phyloP scores from a whole-genome alignment of 2,888 invertebrate genomes.

The Yponomeuta malinellus region DNA sequence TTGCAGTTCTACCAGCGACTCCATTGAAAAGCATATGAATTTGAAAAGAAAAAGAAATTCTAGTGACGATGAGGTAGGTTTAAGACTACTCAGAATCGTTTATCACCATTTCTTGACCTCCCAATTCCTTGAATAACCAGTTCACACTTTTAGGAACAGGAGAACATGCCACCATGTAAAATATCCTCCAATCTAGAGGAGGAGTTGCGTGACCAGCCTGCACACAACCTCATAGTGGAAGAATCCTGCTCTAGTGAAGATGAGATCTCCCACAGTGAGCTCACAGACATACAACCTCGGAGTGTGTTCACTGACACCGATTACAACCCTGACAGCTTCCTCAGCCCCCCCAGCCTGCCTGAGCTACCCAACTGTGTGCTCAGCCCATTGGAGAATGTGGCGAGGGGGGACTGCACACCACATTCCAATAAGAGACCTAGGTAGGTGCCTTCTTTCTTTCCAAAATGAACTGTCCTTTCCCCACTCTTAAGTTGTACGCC shows the following conservation, averaged over 20 bases:
- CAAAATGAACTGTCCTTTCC: not conserved
- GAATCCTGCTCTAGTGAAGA: conserved; percentile 66
- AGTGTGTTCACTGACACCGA: conserved; percentile 62
- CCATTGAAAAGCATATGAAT: conserved; percentile 51
- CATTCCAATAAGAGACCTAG: conserved; percentile 67
- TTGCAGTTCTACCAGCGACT: conserved; percentile 58
- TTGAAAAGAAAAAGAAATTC: conserved; percentile 66
- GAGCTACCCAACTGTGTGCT: conserved; percentile 61
- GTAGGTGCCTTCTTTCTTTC: conserved; percentile 33
- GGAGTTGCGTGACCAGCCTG: conserved; percentile 47
- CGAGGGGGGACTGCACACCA: conserved; percentile 66
- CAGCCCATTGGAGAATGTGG: conserved; percentile 68
- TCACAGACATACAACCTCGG: conserved; percentile 46
- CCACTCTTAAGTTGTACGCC: no score
- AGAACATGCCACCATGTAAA: conserved; percentile 65
- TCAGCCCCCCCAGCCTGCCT: conserved; percentile 67
- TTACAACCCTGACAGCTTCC: conserved; percentile 64
- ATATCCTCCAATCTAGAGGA: conserved; percentile 43
- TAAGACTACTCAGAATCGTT: not conserved
- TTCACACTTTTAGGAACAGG: conserved; percentile 48
- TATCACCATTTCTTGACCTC: not conserved
- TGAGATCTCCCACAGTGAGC: conserved; percentile 47
- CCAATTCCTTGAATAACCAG: conserved; percentile 3
- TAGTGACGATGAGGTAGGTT: conserved; percentile 61
- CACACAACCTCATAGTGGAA: conserved; percentile 61